phyloP scores from a whole-genome alignment of 2,113 vertebrate species.

The Myrmecobius fasciatus region DNA sequence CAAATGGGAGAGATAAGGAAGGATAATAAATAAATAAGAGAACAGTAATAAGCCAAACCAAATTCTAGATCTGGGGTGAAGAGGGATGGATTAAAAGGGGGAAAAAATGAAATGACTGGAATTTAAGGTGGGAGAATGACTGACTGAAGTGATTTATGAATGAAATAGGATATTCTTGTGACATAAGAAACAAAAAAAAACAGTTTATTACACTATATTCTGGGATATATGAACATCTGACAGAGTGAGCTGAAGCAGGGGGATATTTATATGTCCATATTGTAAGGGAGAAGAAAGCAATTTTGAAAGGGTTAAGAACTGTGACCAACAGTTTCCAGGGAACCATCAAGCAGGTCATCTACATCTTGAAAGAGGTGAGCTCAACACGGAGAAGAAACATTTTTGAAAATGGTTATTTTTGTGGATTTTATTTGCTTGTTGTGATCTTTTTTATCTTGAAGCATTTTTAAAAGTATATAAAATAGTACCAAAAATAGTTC shows the following conservation, averaged over 20 bases:
- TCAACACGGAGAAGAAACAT: not conserved
- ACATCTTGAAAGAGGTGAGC: not conserved
- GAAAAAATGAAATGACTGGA: too few species aligned
- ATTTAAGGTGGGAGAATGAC: too few species aligned
- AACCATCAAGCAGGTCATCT: not conserved
- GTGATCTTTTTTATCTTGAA: too few species aligned
- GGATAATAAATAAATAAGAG: not conserved
- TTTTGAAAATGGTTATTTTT: too few species aligned
- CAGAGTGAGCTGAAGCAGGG: not conserved
- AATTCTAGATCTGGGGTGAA: not conserved
- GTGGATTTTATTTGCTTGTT: too few species aligned
- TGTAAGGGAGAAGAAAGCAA: not conserved
- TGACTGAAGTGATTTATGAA: too few species aligned
- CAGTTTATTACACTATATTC: not conserved
- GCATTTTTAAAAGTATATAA: too few species aligned
- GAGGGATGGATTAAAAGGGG: too few species aligned
- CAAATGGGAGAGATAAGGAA: not conserved
- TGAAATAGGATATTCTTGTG: not conserved
- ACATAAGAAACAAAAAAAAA: not conserved
- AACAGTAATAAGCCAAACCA: not conserved
- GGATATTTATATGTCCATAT: not conserved
- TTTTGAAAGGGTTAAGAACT: not conserved
- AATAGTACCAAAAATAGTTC: too few species aligned
- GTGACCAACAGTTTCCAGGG: not conserved
- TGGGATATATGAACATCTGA: not conserved